These are phyloP conservation scores for Drosophila miranda DNA, from an alignment of 1,140 invertebrate species.

Conservation along the genomic window DNA sequence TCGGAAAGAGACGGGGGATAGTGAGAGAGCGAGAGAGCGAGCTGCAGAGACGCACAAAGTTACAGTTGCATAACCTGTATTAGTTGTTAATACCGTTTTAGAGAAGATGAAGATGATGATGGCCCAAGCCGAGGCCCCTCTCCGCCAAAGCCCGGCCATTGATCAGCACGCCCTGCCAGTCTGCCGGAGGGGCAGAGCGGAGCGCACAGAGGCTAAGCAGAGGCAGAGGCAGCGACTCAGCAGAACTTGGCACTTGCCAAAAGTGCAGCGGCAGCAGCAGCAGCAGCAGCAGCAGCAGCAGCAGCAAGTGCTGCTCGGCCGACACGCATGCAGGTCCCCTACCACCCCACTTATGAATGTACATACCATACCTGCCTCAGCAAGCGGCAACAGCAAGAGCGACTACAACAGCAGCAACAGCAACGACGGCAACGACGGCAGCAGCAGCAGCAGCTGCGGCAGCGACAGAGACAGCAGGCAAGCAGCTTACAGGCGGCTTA, in stretches of 20 bases:
- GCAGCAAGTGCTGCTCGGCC: slow-evolving; percentile 42
- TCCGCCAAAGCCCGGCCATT: slow-evolving; percentile 58
- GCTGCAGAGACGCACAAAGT: slow-evolving; percentile 15
- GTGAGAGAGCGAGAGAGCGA: background rate
- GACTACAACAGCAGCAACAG: slow-evolving; percentile 1
- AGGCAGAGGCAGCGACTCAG: background rate
- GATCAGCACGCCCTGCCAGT: slow-evolving; percentile 52
- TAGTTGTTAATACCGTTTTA: slow-evolving; percentile 79
- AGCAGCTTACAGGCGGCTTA: slow-evolving; percentile 44
- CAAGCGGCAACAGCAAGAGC: slow-evolving; percentile 1
- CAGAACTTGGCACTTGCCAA: slow-evolving; percentile 68
- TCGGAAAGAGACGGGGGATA: slow-evolving; percentile 4
- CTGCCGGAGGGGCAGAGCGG: background rate
- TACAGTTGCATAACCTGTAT: slow-evolving; percentile 77
- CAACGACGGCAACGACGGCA: slow-evolving; percentile 12
- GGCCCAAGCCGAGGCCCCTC: slow-evolving; percentile 47
- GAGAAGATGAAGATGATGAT: slow-evolving; percentile 21
- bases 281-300: slow-evolving; percentile 38
- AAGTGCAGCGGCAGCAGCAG: slow-evolving; percentile 38
- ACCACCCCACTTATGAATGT: too few species aligned
- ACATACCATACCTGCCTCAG: background rate
- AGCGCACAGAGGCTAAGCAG: background rate
- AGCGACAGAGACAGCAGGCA: slow-evolving; percentile 19
- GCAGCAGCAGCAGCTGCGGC: slow-evolving; percentile 14
- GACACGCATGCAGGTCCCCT: slow-evolving; percentile 36